Evolutionary conservation across 2,888 invertebrate species (phyloP), one percentile per base, ranked within the genome.

Genomic region (Cinara cedri): DNA sequence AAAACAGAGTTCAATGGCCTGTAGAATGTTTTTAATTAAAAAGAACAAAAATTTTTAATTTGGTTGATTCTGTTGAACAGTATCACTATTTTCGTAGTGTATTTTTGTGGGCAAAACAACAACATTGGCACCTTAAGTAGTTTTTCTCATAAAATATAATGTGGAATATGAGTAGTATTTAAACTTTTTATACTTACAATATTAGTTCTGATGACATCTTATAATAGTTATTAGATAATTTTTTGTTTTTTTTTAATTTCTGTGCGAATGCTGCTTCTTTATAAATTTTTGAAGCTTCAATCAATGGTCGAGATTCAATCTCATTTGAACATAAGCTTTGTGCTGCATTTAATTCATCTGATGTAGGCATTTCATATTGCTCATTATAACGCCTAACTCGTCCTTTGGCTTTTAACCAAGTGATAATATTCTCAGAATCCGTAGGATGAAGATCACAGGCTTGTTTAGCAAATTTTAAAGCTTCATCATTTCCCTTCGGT

Each of bases 321-420:
- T 57, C 68, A 1, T 14, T 3, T 3, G 55, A 21, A 21, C 49
- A 42, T 68, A 78, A 76, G 0, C 57, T 46, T 26, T 76, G 11
- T 46, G 76, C 76, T 44, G 34, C 68, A 9, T 21, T 19, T 0
- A 68, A 3, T 49, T 78, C 76, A 49, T 46, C 8, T 14, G 46
- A 11, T 0, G 49, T 57, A 21, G 76, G 76, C 34, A 76, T 49
- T 46, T 11, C 0, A 49, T 0, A 34, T 49, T 26, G 24, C 10
- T 34, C 0, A 1, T 78, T 21, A 60, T 68, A 78, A 26, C 76
- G 66, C 21, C 76, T 78, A 1, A 78, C 68, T 57, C 76, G 24
- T 60, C 76, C 76, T 78, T 78, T 78, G 3, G 76, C 76, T 70
- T 78, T 78, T 57, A 78, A 57, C 76, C 76, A 78, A 42, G 68